phyloP scores from a whole-genome alignment of 1,140 invertebrate species.

The Drosophila kepulauana region DNA sequence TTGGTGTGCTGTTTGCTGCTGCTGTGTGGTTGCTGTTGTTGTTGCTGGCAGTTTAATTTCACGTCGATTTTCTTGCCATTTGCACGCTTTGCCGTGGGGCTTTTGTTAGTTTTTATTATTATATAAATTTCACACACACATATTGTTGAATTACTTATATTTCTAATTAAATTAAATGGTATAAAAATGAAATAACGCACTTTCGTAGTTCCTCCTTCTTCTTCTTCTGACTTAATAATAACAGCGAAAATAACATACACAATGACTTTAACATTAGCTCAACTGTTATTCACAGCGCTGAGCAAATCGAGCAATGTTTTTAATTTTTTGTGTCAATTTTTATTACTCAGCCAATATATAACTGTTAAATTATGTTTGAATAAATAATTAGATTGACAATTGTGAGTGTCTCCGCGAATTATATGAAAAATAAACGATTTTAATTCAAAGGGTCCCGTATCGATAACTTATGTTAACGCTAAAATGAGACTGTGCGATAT shows the following conservation, averaged over 20 bases:
- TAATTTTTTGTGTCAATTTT: too few relatives aligned
- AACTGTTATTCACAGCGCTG: slow-evolving; percentile 15
- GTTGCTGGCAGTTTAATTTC: slow-evolving; percentile 74
- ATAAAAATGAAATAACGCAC: slow-evolving; percentile 83
- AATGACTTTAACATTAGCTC: slow-evolving; percentile 18
- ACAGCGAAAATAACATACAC: slow-evolving; percentile 38
- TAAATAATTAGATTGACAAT: too few relatives aligned
- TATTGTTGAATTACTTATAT: slow-evolving; percentile 72
- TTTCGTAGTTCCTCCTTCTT: slow-evolving; percentile 62
- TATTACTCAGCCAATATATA: too few relatives aligned
- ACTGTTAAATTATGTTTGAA: too few relatives aligned
- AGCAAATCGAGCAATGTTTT: too few relatives aligned
- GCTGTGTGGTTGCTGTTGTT: slow-evolving; percentile 47
- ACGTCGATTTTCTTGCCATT: slow-evolving; percentile 67
- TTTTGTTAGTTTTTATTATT: slow-evolving; percentile 50
- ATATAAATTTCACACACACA: slow-evolving; percentile 68
- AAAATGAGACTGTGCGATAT: too few relatives aligned
- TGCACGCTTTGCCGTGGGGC: slow-evolving; percentile 48
- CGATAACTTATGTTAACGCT: too few relatives aligned
- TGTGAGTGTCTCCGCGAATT: too few relatives aligned
- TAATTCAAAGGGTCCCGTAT: too few relatives aligned
- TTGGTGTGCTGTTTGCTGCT: slow-evolving; percentile 54
- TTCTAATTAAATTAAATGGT: slow-evolving; percentile 75
- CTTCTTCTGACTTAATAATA: slow-evolving; percentile 66
- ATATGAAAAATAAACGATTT: too few relatives aligned